Conservation (phyloP, 2,113 vertebrate species). For the Ardeotis arabs region DNA sequence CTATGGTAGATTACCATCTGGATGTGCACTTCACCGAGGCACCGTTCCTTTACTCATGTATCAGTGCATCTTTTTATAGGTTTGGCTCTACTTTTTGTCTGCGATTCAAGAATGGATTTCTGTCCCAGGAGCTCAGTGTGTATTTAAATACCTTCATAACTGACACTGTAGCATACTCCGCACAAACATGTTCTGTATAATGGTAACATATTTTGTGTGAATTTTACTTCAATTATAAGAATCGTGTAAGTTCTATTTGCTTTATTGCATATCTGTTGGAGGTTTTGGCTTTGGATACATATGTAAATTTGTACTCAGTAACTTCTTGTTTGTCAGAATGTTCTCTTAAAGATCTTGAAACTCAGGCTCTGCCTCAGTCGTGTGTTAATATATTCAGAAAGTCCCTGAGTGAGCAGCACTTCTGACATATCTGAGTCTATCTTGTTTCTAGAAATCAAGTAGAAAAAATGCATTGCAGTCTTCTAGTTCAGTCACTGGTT, state of each 20-base stretch:
- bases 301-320: not conserved
- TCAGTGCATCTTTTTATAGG: not conserved
- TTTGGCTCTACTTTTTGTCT: not conserved
- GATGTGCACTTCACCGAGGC: not conserved
- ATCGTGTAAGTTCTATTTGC: not conserved
- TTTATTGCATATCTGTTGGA: rapidly evolving
- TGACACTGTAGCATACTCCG: not conserved
- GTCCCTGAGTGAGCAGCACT: not conserved
- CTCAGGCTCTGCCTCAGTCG: not conserved
- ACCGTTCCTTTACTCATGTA: not conserved
- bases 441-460: not conserved
- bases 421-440: not conserved
- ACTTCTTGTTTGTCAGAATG: not conserved
- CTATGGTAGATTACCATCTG: not conserved
- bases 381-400: not conserved
- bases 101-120: not conserved
- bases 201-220: not conserved
- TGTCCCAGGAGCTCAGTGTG: not conserved
- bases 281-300: not conserved
- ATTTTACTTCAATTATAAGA: not conserved
- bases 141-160: not conserved
- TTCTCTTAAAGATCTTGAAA: not conserved
- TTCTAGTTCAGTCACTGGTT: not conserved
- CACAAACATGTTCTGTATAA: not conserved
- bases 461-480: not conserved